Percentiles rank a stretch among this genome's conserved stretches.
These are phyloP conservation scores for Disparrhopalites patrizii DNA, from an alignment of 2,888 invertebrate genomes.

Conservation along the genomic window DNA sequence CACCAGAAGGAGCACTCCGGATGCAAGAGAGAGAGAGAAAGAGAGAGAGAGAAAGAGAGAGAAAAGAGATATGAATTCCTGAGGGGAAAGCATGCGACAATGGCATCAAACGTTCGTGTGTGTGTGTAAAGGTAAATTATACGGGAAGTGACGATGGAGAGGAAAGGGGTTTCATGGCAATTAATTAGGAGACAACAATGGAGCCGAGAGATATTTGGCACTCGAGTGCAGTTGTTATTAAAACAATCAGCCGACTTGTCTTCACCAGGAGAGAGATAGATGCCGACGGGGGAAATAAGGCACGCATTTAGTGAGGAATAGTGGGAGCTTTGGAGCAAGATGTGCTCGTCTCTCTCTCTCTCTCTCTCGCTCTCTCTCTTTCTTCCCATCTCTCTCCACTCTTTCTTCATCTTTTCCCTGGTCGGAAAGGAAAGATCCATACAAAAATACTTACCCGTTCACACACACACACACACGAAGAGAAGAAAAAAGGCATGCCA, in stretches of 20 bases:
- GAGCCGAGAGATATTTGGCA: conserved; percentile 16
- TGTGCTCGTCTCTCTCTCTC: background rate
- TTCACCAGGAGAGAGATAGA: background rate
- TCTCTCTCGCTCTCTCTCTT: background rate
- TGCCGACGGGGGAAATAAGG: background rate
- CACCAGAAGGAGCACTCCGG: no score
- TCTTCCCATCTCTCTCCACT: conserved; percentile 2
- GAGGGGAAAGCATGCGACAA: no score
- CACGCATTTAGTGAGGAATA: background rate
- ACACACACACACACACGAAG: no score
- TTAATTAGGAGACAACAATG: conserved; percentile 17
- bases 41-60: no score
- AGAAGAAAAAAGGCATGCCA: no score
- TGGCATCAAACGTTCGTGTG: no score
- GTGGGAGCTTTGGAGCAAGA: background rate
- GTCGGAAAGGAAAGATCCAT: background rate
- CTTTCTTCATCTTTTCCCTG: background rate
- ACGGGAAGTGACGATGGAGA: no score
- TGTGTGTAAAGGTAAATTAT: no score
- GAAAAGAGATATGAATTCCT: no score
- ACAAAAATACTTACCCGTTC: no score
- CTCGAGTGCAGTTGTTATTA: conserved; percentile 10
- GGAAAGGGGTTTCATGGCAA: conserved; percentile 22
- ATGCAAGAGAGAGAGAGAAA: no score
- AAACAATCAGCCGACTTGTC: conserved; percentile 18